Evolutionary conservation across 2,797 vertebrate genomes (phyloP).

Genomic region (Octomys mimax): DNA sequence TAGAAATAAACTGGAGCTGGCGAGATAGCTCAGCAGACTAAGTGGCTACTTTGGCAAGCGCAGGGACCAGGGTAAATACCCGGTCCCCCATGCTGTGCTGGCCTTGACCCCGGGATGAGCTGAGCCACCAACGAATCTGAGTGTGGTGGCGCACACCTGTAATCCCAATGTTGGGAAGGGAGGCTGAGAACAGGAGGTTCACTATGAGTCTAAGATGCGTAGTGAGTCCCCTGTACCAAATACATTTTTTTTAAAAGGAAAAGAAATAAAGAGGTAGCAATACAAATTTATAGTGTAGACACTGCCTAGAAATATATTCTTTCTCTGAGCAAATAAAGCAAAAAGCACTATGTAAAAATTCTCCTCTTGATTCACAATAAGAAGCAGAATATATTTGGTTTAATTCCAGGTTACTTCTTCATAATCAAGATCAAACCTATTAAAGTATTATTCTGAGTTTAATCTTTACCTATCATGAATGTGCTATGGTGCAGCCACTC

Average conservation of each 20-base stretch:
- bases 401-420: constrained; percentile 8
- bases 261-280: background rate
- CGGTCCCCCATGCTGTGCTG: no score
- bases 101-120: no score
- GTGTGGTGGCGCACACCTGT: no score
- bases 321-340: constrained; percentile 16
- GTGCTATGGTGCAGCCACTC: background rate
- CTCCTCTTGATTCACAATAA: constrained; percentile 35
- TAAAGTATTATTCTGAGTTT: background rate
- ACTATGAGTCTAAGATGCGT: no score
- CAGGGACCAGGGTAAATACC: no score
- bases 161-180: no score
- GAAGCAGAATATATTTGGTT: background rate
- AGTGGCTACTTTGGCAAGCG: no score
- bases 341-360: background rate
- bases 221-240: no score
- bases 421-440: background rate
- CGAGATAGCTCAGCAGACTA: no score
- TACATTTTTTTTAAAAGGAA: background rate
- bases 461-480: background rate
- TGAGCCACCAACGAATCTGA: no score
- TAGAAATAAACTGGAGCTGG: background rate
- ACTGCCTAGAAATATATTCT: background rate
- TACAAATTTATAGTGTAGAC: constrained; percentile 10
- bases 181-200: no score